Evolutionary conservation across 2,113 vertebrate species (phyloP).

Genomic region (Ancistrus triradiatus): DNA sequence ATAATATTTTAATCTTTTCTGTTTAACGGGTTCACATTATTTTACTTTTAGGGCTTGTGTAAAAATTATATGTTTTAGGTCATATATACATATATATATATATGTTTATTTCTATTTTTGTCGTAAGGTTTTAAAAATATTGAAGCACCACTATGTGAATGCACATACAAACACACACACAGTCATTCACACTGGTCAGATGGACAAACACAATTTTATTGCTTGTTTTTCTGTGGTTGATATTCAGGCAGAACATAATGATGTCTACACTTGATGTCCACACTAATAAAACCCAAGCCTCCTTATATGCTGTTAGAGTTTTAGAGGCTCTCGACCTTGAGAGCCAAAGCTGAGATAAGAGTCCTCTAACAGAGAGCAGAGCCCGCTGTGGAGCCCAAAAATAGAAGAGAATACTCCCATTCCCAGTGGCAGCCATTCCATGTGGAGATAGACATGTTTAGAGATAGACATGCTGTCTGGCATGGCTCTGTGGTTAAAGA

Average conservation of each 20-base stretch:
- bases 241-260: slow-evolving; percentile 1
- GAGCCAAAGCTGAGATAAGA: slow-evolving; percentile 52
- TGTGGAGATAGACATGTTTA: slow-evolving; percentile 45
- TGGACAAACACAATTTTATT: no score
- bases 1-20: no score
- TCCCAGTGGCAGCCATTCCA: slow-evolving; percentile 53
- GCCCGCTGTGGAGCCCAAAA: slow-evolving; percentile 45
- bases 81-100: no score
- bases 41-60: no score
- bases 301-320: slow-evolving; percentile 23
- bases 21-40: no score
- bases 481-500: slow-evolving; percentile 51
- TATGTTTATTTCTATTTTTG: no score
- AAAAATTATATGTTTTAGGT: no score
- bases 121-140: no score
- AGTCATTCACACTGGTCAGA: no score
- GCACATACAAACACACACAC: no score
- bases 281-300: slow-evolving; percentile 36
- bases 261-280: slow-evolving; percentile 22
- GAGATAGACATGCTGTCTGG: slow-evolving; percentile 48
- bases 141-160: no score
- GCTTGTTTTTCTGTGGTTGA: no score
- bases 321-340: slow-evolving; percentile 52
- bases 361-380: slow-evolving; percentile 46
- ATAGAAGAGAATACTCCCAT: slow-evolving; percentile 57